Base-by-base conservation (phyloP, 2,888 invertebrate species). In the Diogma glabrata region DNA sequence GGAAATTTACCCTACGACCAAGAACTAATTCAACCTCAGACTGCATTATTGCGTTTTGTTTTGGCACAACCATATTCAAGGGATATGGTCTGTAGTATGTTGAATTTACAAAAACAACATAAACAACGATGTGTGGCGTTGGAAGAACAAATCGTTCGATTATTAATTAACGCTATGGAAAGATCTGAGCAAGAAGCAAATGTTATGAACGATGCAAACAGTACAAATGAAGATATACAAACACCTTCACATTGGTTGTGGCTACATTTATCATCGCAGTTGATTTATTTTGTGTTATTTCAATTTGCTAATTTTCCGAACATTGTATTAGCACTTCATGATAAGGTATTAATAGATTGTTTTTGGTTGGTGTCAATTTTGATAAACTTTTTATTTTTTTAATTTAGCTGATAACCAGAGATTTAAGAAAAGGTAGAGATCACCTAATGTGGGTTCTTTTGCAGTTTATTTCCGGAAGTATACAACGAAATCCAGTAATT, bases 371-470 rank as follows among this genome's bases (percentile, higher is more conserved):
- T n/a, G n/a, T n/a, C 17, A 22, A 22, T 24, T 24, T 36, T 28
- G 16, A 43, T 30, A 8, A 14, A 1, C 5, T 49, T 17, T n/a
- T 4, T 14, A 36, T 51, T 0, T 12, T 24, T 26, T 12, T 12
- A 48, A 65, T 69, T 10, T 57, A 81, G 79, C 68, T 90, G 30
- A 77, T 83, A 40, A 84, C 83, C 7, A 76, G 85, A 57, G 89
- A 91, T 62, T 74, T 93, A 64, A 78, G 86, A 54, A 88, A 90
- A 67, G 94, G 95, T 0, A 75, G 97, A 47, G 96, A 96, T 70
- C 94, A 97, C 62, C 73, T 99, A n/a, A 97, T 99, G 96, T 97
- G 97, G 96, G 88, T 94, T 17, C 72, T 97, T 16, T 72, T 99
- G 40, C 97, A 99, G 71, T 96, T 94, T 63, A 91, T 97, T 60